Evolutionary conservation across 1,140 invertebrate genomes (phyloP), one percentile per base, ranked within the genome.

Genomic region (Littorina saxatilis): DNA sequence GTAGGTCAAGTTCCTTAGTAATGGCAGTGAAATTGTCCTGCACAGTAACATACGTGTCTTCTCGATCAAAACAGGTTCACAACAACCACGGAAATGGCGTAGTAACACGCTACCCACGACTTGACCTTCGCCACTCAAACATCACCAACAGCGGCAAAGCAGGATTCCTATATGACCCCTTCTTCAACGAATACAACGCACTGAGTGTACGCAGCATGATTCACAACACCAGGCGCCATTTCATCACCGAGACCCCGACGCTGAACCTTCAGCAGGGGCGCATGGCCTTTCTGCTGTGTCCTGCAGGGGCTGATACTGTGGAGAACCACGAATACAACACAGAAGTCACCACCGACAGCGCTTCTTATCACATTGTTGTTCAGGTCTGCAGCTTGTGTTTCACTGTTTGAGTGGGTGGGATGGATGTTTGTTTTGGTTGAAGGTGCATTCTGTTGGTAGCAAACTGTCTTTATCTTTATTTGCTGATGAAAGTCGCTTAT

Each of bases 121-220:
- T 91, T 17, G 74, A 87, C 20, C 58, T 92, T 0, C 82, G 81
- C 2, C 85, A 90, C 79, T 86, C 88, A 11, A 89, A 80, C 2
- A 83, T 92, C 70, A 84, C 75, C 2, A 81, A 96, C 77, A 99
- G 99, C 91, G 94, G 94, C 70, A 94, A 96, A 68, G 96, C 96
- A 72, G 99, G 98, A 0, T 96, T 99, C 84, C 95, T 96, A 80
- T 98, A 99, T 89, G 96, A 99, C 93, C 97, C 98, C 2, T 95
- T 96, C 17, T 93, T 99, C 63, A 95, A 96, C 13, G 95, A 96
- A 13, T 89, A 91, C 70, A 90, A 92, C 74, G 88, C 89, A 11
- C 84, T 90, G 1, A 82, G 87, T 68, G 85, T 92, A 0, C 81
- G 90, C 23, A 91, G 89, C 68, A 90, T 87, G 66, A 89, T 91